These are phyloP conservation scores for Hipposideros armiger DNA, from an alignment of 2,113 vertebrate genomes.

Conservation along the genomic window DNA sequence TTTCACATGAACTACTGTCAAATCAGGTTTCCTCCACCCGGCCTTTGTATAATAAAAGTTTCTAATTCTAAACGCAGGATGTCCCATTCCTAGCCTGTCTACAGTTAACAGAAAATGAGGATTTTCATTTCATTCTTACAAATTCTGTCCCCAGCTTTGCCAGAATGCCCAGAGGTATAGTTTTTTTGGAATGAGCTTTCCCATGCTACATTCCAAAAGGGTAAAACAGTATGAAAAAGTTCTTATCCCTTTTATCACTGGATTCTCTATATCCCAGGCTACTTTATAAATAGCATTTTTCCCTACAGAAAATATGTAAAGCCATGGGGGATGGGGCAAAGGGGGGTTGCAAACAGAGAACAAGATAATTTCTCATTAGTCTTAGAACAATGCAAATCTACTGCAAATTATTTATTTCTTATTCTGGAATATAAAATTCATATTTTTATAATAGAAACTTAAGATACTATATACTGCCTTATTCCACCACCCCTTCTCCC, in stretches of 20 bases:
- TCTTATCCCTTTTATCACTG: background rate
- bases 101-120: background rate
- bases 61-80: background rate
- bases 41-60: background rate
- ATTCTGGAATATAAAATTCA: background rate
- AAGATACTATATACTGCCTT: background rate
- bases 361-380: background rate
- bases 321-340: background rate
- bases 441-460: constrained; percentile 12
- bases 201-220: constrained; percentile 3
- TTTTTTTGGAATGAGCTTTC: constrained; percentile 20
- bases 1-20: constrained; percentile 57
- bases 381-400: constrained; percentile 6
- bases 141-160: background rate
- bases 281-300: constrained; percentile 34
- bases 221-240: background rate
- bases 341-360: background rate
- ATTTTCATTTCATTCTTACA: constrained; percentile 14
- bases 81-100: background rate
- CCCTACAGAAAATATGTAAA: constrained; percentile 41
- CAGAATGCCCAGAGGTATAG: background rate
- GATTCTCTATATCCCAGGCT: background rate
- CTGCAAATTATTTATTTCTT: constrained; percentile 27
- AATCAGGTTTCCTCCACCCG: constrained; percentile 22
- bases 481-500: too few relatives aligned